Evolutionary conservation across 1,140 invertebrate genomes (phyloP).

Genomic region (Nasonia giraulti): DNA sequence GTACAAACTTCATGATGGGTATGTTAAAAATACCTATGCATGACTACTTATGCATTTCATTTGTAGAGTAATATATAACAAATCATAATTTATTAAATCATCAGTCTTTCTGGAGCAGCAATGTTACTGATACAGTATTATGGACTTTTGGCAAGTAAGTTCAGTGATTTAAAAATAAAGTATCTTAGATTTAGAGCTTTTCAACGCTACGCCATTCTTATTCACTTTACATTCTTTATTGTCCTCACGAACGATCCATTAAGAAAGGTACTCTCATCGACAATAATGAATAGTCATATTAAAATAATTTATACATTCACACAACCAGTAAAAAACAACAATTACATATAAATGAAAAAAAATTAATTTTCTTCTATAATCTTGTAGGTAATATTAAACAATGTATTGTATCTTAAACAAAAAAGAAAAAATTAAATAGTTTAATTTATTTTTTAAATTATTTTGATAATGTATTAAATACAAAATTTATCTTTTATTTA

Average conservation of each 20-base stretch:
- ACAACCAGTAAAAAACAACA: not conserved
- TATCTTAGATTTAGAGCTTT: not conserved
- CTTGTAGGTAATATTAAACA: too few species aligned
- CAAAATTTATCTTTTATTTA: not conserved
- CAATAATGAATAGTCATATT: conserved; percentile 7
- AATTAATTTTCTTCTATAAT: too few species aligned
- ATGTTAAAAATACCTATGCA: not conserved
- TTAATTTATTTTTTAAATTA: not conserved
- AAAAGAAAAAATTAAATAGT: too few species aligned
- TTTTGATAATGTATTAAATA: not conserved
- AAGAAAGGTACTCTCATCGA: not conserved
- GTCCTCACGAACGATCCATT: not conserved
- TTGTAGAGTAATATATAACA: not conserved
- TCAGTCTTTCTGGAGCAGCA: not conserved
- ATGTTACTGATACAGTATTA: not conserved
- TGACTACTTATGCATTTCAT: not conserved
- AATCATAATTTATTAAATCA: not conserved
- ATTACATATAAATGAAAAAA: too few species aligned
- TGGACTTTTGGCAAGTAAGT: not conserved
- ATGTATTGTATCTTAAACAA: too few species aligned
- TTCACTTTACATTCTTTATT: not conserved
- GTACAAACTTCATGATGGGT: too few species aligned
- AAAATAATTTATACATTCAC: not conserved
- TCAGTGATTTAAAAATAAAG: not conserved
- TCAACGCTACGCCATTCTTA: not conserved